Percentiles rank a stretch among this genome's conserved stretches.
Evolutionary conservation across 2,113 vertebrate species (phyloP).

Genomic region (Urocitellus parryii): DNA sequence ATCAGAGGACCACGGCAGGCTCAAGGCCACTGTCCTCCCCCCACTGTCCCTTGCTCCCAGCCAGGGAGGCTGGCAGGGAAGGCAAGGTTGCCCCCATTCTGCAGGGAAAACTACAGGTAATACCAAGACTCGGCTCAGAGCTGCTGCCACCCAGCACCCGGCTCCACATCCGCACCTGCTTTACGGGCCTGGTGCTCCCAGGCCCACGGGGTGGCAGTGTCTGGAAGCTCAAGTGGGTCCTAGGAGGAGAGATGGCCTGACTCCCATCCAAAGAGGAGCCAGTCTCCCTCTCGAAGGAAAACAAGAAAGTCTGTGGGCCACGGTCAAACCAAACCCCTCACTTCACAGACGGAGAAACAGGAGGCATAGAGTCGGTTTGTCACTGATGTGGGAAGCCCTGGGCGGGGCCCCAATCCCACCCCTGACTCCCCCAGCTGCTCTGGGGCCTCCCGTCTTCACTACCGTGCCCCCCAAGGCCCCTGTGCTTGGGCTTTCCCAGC

Average conservation of each 20-base stretch:
- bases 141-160: neutral
- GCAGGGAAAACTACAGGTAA: neutral
- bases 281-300: neutral
- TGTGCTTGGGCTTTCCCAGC: neutral
- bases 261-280: neutral
- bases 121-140: neutral
- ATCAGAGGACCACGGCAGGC: rapidly evolving
- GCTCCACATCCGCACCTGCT: neutral
- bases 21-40: neutral
- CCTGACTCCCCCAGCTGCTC: neutral
- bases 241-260: neutral
- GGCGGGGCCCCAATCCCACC: neutral
- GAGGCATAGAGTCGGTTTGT: too few species aligned
- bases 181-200: too few species aligned
- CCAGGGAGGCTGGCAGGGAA: neutral
- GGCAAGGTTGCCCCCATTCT: neutral
- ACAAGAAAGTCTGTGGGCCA: neutral
- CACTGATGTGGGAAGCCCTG: rapidly evolving
- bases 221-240: neutral
- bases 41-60: too few species aligned
- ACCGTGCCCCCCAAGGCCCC: neutral
- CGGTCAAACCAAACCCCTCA: neutral
- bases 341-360: neutral
- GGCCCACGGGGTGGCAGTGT: too few species aligned
- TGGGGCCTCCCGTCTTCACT: neutral